Conservation (phyloP, 2,113 vertebrate species). For the Apeltes quadracus region DNA sequence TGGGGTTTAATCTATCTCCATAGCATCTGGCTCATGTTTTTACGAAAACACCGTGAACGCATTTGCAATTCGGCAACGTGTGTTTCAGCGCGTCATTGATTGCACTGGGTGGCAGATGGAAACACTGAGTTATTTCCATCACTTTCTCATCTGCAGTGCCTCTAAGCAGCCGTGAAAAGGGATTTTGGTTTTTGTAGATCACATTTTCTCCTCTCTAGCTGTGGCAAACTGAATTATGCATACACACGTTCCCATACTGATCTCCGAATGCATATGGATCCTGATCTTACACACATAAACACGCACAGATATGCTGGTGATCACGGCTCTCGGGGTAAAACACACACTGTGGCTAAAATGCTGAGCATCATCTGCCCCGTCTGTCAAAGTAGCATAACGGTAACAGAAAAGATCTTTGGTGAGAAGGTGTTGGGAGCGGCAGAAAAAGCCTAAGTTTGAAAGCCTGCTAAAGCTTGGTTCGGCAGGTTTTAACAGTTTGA, state of each 20-base stretch:
- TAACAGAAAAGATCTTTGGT: no score
- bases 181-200: conserved; percentile 58
- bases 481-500: not conserved
- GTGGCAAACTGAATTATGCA: conserved; percentile 58
- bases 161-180: conserved; percentile 61
- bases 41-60: not conserved
- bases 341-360: not conserved
- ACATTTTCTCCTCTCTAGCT: conserved; percentile 44
- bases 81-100: conserved; percentile 16
- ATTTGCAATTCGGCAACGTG: not conserved
- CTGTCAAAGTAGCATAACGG: conserved; percentile 19
- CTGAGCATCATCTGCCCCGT: conserved; percentile 8
- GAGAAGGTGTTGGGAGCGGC: not conserved
- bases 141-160: conserved; percentile 42
- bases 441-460: conserved; percentile 11
- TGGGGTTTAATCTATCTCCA: conserved; percentile 26
- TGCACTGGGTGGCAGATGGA: conserved; percentile 25
- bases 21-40: conserved; percentile 24
- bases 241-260: conserved; percentile 28
- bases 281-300: not conserved
- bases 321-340: not conserved
- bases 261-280: conserved; percentile 27
- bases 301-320: not conserved
- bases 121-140: conserved; percentile 30
- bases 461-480: not conserved